Evolutionary conservation across 1,140 invertebrate species (phyloP), one percentile per base, ranked within the genome.

Genomic region (Aphidius gifuensis): DNA sequence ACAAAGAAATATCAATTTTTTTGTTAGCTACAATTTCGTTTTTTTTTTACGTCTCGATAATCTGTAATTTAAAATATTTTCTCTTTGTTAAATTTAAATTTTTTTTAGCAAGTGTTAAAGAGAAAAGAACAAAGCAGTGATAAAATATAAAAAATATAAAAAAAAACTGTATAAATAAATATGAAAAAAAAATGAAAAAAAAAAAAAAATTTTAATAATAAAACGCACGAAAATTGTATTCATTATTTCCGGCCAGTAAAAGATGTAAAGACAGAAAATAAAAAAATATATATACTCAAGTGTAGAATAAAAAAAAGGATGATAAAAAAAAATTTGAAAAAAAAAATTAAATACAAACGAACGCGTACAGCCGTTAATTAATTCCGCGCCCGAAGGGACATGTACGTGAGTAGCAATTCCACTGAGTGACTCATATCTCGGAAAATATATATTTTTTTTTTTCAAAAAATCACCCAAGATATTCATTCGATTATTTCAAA

Each of bases 221-320:
- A 51, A 50, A 46, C 58, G 65, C 59, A 48, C 64, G 66, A 65
- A 51, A 57, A 68, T 48, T 58, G 61, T 59, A 59, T 62, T 64
- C 58, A 65, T 72, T 71, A 69, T 68, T 68, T 72, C 71, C 69
- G 9, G 9, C 40, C 21, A 11, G 40, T 53, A 74, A 74, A 75
- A 70, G 69, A 69, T 70, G 68, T 69, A 69, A 71, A 74, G 72
- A 73, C 73, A 68, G 68, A 67, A 56, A 62, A 54, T 58, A 43
- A 32, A 59, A 56, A 61, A 57, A 59, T 61, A 65, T 63, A 62
- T 39, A 62, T 58, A 61, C 44, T 63, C 48, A 45, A 38, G 38
- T 49, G 66, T 16, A 39, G 58, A 23, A 45, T 54, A 48, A 54
- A 46, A 54, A 32, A 44, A 5, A 8, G 50, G 44, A 43, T 46